Conservation (phyloP, 2,888 invertebrate genomes). For the Polydrusus pterygomalis region DNA sequence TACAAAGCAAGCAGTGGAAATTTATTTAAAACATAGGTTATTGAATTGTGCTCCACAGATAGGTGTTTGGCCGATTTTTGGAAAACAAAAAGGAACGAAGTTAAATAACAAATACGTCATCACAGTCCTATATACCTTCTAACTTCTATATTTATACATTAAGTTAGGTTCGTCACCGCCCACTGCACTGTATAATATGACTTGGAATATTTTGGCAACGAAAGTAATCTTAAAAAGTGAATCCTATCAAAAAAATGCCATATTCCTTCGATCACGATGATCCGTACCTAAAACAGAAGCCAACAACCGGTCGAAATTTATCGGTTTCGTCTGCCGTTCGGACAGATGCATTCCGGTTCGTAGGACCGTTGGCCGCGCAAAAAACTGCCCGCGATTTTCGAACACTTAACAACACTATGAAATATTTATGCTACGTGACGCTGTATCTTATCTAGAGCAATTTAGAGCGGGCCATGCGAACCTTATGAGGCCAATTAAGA, state of each 20-base stretch:
- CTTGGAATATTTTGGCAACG: neutral
- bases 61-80: no score
- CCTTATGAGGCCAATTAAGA: slow-evolving; percentile 49
- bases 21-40: no score
- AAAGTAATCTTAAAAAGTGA: slow-evolving; percentile 22
- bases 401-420: slow-evolving; percentile 63
- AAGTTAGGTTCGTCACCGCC: no score
- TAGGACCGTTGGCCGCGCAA: slow-evolving; percentile 40
- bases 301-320: slow-evolving; percentile 62
- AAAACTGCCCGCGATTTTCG: slow-evolving; percentile 54
- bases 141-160: no score
- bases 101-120: no score
- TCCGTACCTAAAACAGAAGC: slow-evolving; percentile 53
- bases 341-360: slow-evolving; percentile 66
- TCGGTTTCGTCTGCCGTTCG: slow-evolving; percentile 66
- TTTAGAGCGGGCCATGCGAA: slow-evolving; percentile 38
- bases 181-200: neutral
- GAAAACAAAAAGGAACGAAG: no score
- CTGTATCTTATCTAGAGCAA: slow-evolving; percentile 60
- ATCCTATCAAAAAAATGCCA: slow-evolving; percentile 16
- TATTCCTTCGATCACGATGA: slow-evolving; percentile 34
- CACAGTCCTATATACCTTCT: no score
- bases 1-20: no score
- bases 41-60: no score
- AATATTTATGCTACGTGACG: slow-evolving; percentile 65